A percentile compares a stretch with the other conserved stretches of the same genome.
Evolutionary conservation across 2,797 vertebrate genomes (phyloP).

Genomic region (Melanotaenia nigrans): DNA sequence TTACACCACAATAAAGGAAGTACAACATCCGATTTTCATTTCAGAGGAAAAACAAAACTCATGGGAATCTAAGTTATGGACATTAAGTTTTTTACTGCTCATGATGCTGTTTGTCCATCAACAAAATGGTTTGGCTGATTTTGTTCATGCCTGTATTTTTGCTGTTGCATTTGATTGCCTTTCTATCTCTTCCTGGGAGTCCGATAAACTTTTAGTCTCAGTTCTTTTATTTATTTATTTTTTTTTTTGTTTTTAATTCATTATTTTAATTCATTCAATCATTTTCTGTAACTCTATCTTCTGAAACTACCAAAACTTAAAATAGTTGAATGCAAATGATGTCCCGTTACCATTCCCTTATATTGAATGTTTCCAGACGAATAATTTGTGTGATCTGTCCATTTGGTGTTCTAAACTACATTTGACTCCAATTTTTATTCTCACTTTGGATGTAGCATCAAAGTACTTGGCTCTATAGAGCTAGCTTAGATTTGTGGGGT

Average conservation of each 20-base stretch:
- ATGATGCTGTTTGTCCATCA: constrained; percentile 64
- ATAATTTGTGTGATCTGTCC: constrained; percentile 47
- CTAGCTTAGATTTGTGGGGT: not conserved
- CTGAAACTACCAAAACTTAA: constrained; percentile 28
- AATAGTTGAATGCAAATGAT: constrained; percentile 28
- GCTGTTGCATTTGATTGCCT: constrained; percentile 20
- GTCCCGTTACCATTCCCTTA: constrained; percentile 28
- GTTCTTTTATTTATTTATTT: too few relatives aligned
- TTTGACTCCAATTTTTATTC: constrained; percentile 27
- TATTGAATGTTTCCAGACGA: constrained; percentile 37
- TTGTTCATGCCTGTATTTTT: constrained; percentile 32
- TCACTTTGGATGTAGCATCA: constrained; percentile 33
- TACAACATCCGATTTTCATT: constrained; percentile 72
- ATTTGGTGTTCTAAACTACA: constrained; percentile 43
- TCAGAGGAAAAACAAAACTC: constrained; percentile 62
- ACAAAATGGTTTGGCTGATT: constrained; percentile 29
- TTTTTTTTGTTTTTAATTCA: not conserved
- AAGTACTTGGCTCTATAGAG: constrained; percentile 21
- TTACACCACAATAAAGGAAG: constrained; percentile 51
- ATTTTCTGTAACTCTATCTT: not conserved
- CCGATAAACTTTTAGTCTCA: not conserved
- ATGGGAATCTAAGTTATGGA: constrained; percentile 69
- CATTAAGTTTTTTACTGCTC: constrained; percentile 58
- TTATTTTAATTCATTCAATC: too few relatives aligned
- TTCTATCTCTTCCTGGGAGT: not conserved